Percentiles rank a stretch among this genome's conserved stretches.
These are phyloP conservation scores for Thymelicus lineola DNA, from an alignment of 2,888 invertebrate genomes.

Conservation along the genomic window DNA sequence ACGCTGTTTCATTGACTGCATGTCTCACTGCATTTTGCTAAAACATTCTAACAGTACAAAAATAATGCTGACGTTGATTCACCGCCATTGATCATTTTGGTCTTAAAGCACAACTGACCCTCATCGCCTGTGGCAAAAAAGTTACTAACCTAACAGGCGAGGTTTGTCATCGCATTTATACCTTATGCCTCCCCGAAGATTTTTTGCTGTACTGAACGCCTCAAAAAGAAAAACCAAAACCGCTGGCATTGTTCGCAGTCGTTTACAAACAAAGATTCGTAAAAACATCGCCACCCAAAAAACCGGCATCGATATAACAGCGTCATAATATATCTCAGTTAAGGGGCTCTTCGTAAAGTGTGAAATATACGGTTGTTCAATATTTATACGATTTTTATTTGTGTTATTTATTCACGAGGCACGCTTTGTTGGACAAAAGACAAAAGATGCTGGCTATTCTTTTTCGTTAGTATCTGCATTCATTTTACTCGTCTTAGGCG, in stretches of 20 bases:
- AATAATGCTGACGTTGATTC: background rate
- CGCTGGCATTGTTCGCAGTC: slow-evolving; percentile 66
- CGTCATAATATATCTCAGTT: slow-evolving; percentile 81
- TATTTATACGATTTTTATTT: slow-evolving; percentile 83
- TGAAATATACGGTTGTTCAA: slow-evolving; percentile 82
- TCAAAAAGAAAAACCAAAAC: slow-evolving; percentile 59
- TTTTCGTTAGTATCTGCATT: slow-evolving; percentile 81
- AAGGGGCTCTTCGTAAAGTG: slow-evolving; percentile 71
- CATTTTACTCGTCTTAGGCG: slow-evolving; percentile 79
- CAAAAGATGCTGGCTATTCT: slow-evolving; percentile 72
- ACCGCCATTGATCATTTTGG: background rate
- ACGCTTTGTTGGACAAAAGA: slow-evolving; percentile 49
- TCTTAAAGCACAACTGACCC: slow-evolving; percentile 43
- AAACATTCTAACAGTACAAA: background rate
- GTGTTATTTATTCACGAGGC: slow-evolving; percentile 79
- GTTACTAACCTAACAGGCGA: slow-evolving; percentile 32
- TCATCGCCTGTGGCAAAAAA: slow-evolving; percentile 39
- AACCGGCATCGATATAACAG: slow-evolving; percentile 64
- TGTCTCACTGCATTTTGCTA: background rate
- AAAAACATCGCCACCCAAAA: slow-evolving; percentile 67
- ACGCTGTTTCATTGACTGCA: background rate
- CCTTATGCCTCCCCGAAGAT: slow-evolving; percentile 46
- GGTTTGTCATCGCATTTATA: slow-evolving; percentile 54
- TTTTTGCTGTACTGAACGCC: slow-evolving; percentile 50
- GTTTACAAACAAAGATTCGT: slow-evolving; percentile 78